Conservation (phyloP, 2,113 vertebrate species). For the Antennarius striatus region DNA sequence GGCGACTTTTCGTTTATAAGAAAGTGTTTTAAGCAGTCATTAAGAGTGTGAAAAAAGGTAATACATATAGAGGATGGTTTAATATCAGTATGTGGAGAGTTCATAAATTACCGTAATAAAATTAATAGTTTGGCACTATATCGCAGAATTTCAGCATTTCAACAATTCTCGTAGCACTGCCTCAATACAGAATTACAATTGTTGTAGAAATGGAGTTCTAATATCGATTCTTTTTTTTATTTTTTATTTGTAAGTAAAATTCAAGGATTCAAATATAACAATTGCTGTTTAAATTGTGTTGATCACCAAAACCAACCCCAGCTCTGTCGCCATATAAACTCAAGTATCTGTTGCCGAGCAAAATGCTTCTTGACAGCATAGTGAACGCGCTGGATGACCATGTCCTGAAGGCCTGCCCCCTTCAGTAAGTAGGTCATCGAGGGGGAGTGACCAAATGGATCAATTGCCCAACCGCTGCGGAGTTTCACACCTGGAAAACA, state of each 20-base stretch:
- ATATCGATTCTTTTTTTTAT: neutral
- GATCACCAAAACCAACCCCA: conserved; percentile 81
- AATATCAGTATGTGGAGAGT: too few species aligned
- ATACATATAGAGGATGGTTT: too few species aligned
- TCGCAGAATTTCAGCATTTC: too few species aligned
- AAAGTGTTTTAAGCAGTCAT: too few species aligned
- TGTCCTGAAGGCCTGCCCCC: conserved; percentile 85
- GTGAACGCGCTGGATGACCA: conserved; percentile 92
- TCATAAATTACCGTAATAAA: too few species aligned
- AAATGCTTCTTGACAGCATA: conserved; percentile 93
- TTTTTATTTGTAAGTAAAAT: neutral
- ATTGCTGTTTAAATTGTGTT: neutral
- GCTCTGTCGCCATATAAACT: conserved; percentile 94
- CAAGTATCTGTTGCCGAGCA: conserved; percentile 81
- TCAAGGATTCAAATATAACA: neutral
- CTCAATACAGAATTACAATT: too few species aligned
- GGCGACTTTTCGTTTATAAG: too few species aligned
- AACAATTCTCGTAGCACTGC: too few species aligned
- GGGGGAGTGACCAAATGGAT: conserved; percentile 92
- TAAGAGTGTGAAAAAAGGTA: too few species aligned
- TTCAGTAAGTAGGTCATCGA: conserved; percentile 93
- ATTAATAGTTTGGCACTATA: too few species aligned
- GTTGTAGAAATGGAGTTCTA: neutral
- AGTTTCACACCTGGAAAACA: conserved; percentile 85
- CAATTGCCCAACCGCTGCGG: conserved; percentile 86